Evolutionary conservation across 2,113 vertebrate species (phyloP), one percentile per base, ranked within the genome.

Genomic region (Erpornis zantholeuca): DNA sequence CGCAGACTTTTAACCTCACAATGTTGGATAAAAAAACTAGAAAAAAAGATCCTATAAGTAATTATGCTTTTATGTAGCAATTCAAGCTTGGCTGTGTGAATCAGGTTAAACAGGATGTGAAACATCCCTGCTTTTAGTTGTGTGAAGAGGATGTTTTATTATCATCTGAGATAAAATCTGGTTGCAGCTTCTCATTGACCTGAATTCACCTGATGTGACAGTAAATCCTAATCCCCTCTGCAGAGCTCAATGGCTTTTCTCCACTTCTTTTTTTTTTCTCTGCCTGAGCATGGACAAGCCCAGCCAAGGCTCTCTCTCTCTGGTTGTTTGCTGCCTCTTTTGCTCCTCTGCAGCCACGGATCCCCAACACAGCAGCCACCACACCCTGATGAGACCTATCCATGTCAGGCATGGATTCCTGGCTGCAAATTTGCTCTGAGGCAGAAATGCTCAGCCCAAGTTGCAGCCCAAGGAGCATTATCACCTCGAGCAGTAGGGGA

Each of bases 161-260:
- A 95, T 95, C 79, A 86, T n/a, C 79, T 49, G 60, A 65, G 76
- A 92, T 81, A 86, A 71, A 97, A 92, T 93, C 78, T 64, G 60
- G 72, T 75, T 3, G 3, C 76, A 69, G 82, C 80, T 96, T 92
- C 90, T 86, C 86, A 68, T 88, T 92, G 94, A 96, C 96, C 92
- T 73, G 72, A 90, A 90, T 95, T 96, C 82, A 96, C 92, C 90
- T 93, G 95, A 68, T 92, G 70, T 45, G 65, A 92, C 86, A 96
- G 86, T 79, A 96, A 97, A 97, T 96, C 92, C 96, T 96, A 93
- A 96, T 93, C 88, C 82, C 47, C 28, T 79, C 23, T 4, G 68
- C 75, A 92, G 47, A 93, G 76, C 80, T 90, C 82, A 3, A 7
- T 93, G 61, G 82, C 49, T 95, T 95, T 92, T 90, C 66, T 94